phyloP scores from a whole-genome alignment of 2,888 invertebrate species.

The Choristoneura rosaceana region DNA sequence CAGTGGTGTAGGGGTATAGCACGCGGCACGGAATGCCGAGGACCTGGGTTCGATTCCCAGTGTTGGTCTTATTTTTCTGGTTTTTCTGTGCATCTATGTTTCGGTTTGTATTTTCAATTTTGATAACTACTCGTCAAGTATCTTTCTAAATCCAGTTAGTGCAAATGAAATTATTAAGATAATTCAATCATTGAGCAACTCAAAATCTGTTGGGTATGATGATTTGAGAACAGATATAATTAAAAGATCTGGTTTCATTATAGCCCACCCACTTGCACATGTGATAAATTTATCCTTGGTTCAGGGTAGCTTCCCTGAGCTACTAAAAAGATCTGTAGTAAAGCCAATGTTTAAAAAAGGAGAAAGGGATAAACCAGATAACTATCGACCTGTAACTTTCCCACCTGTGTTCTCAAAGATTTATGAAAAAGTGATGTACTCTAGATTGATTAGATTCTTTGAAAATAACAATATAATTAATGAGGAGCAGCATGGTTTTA shows the following conservation, averaged over 20 bases:
- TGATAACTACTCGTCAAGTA: constrained; percentile 6
- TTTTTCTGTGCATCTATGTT: no score
- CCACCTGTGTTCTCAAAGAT: neutral
- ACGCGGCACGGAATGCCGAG: no score
- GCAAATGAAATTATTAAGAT: neutral
- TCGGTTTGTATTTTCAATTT: no score
- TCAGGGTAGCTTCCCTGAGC: neutral
- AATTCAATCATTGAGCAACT: neutral
- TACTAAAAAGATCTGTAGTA: neutral
- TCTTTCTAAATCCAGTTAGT: constrained; percentile 7
- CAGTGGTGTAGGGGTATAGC: no score
- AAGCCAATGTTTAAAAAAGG: neutral
- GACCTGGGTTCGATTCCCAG: no score
- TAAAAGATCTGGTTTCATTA: neutral
- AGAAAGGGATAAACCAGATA: neutral
- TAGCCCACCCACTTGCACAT: neutral
- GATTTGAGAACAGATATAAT: neutral
- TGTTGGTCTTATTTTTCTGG: no score
- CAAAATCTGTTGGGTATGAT: constrained; percentile 5
- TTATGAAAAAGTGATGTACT: neutral
- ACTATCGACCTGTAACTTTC: neutral
- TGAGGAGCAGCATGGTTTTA: constrained; percentile 11
- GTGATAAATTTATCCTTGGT: neutral
- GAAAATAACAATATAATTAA: constrained; percentile 1
- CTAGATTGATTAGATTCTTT: neutral